These are phyloP conservation scores for Rana temporaria DNA, from an alignment of 2,113 vertebrate species.

Conservation along the genomic window DNA sequence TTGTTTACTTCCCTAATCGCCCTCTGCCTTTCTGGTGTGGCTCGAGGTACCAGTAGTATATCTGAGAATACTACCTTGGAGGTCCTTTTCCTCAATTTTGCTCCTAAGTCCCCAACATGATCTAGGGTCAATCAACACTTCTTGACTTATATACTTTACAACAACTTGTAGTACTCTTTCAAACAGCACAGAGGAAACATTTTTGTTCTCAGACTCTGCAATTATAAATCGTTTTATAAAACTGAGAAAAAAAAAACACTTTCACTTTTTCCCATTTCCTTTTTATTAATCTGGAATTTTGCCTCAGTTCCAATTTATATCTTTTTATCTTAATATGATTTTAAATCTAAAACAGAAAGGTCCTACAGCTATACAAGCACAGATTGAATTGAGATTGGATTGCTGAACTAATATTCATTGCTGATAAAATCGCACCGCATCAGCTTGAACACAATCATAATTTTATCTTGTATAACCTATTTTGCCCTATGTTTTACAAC, in stretches of 20 bases:
- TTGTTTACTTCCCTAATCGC: too few relatives aligned
- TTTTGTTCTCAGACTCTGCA: neutral
- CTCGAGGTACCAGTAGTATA: too few relatives aligned
- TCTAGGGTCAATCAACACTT: too few relatives aligned
- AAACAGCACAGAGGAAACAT: neutral
- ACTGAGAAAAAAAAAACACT: neutral
- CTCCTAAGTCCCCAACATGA: too few relatives aligned
- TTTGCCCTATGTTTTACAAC: constrained; percentile 51
- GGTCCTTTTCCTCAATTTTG: too few relatives aligned
- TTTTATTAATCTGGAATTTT: constrained; percentile 34
- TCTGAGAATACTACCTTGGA: too few relatives aligned
- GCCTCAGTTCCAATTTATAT: constrained; percentile 47
- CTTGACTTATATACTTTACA: too few relatives aligned
- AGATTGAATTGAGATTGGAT: constrained; percentile 52
- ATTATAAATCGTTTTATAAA: constrained; percentile 22
- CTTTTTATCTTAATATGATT: constrained; percentile 53
- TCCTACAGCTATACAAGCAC: constrained; percentile 50
- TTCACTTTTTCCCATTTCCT: neutral
- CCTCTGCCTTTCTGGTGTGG: too few relatives aligned
- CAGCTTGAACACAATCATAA: constrained; percentile 48
- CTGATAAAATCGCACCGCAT: constrained; percentile 48
- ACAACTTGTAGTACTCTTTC: neutral
- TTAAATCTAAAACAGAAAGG: constrained; percentile 41
- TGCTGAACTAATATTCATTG: constrained; percentile 52
- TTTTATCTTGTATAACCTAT: constrained; percentile 50